These are phyloP conservation scores for Conus canariensis DNA, from an alignment of 2,888 invertebrate genomes.

Conservation along the genomic window DNA sequence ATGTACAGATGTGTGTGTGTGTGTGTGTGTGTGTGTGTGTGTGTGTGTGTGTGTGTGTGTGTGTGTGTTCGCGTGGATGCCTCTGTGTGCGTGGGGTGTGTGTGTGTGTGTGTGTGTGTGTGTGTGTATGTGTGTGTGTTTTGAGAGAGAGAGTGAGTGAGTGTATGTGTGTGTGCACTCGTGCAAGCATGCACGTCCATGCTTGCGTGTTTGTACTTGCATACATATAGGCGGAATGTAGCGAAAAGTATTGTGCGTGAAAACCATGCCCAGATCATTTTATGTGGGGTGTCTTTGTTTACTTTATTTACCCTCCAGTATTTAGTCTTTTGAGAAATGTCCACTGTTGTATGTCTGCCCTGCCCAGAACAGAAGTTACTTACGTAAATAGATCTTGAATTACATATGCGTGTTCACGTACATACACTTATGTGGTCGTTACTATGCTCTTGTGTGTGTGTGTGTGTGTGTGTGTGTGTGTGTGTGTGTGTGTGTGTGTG, in stretches of 20 bases:
- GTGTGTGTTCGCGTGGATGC: conserved; percentile 4
- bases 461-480: background rate
- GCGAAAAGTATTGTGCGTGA: too few relatives aligned
- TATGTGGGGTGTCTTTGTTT: too few relatives aligned
- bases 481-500: background rate
- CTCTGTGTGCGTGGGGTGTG: background rate
- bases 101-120: conserved; percentile 21
- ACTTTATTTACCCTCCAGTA: too few relatives aligned
- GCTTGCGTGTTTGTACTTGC: background rate
- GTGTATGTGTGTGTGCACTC: background rate
- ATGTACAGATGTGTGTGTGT: background rate
- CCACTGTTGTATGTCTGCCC: too few relatives aligned
- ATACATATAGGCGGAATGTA: too few relatives aligned
- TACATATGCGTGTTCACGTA: too few relatives aligned
- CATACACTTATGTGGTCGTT: too few relatives aligned
- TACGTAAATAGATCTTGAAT: too few relatives aligned
- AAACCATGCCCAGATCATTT: too few relatives aligned
- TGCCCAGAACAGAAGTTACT: too few relatives aligned
- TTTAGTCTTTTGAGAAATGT: too few relatives aligned
- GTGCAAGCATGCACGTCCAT: background rate
- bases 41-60: conserved; percentile 21
- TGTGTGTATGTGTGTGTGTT: background rate
- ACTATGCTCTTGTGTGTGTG: background rate
- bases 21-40: background rate
- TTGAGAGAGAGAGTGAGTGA: background rate